Evolutionary conservation across 2,888 invertebrate genomes (phyloP).

Genomic region (Ophraella communa): DNA sequence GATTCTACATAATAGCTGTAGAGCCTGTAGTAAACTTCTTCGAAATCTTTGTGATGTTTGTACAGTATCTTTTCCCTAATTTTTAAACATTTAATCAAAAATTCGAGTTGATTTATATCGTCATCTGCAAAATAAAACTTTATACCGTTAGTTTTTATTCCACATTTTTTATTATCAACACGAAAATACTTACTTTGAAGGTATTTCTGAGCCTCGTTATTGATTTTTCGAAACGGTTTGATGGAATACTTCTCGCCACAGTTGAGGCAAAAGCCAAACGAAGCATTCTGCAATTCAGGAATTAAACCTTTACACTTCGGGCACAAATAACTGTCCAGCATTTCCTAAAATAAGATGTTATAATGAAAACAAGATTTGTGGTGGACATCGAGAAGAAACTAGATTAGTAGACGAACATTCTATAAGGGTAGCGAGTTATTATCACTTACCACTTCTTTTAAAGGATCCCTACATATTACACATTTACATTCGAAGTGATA

Average conservation of each 20-base stretch:
- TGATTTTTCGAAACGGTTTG: conserved; percentile 47
- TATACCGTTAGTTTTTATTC: too few relatives aligned
- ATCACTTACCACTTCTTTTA: conserved; percentile 50
- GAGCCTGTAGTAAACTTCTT: conserved; percentile 56
- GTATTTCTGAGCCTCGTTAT: conserved; percentile 52
- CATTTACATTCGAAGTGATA: conserved; percentile 85
- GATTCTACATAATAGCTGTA: conserved; percentile 63
- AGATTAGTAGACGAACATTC: neutral
- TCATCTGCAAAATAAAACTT: conserved; percentile 43
- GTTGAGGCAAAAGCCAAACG: conserved; percentile 51
- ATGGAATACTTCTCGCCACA: conserved; percentile 47
- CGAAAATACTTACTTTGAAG: conserved; percentile 47
- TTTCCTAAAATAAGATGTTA: too few relatives aligned
- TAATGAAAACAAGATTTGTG: neutral
- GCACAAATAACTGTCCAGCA: conserved; percentile 57
- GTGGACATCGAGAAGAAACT: too few relatives aligned
- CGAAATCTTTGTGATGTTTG: conserved; percentile 62
- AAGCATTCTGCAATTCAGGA: conserved; percentile 49
- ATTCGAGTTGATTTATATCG: conserved; percentile 49
- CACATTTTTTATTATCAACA: too few relatives aligned
- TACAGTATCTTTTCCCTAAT: conserved; percentile 61
- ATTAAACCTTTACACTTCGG: conserved; percentile 55
- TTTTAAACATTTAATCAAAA: conserved; percentile 59
- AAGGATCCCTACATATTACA: conserved; percentile 66
- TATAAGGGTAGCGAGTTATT: neutral